Evolutionary conservation across 2,888 invertebrate species (phyloP), one percentile per base, ranked within the genome.

Genomic region (Xanthia togata): DNA sequence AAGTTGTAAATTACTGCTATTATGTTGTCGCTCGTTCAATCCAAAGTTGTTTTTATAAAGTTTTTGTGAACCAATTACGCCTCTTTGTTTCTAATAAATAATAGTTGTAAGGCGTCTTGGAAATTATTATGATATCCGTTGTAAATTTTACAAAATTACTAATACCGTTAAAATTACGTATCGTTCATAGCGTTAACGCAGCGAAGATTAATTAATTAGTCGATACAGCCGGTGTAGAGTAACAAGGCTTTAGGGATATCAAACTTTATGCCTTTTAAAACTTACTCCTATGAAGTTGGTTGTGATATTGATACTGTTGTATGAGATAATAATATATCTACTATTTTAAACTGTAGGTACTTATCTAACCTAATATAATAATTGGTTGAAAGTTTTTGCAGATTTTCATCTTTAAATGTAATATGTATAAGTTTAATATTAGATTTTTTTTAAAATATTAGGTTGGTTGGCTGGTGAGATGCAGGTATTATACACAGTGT

Each of bases 151-250:
- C 50, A 78, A 75, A 77, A 78, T 82, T 78, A 78, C n/a, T 73
- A 47, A 68, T 72, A 59, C 68, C 35, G 57, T 79, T 76, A 73
- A 82, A 85, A 78, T 80, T 73, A 79, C 72, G 67, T 83, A 79
- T 78, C 73, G 73, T 47, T 85, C 77, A 83, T 74, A 79, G 70
- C 67, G 59, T 79, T 57, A 63, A 81, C 78, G 72, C 35, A 38
- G 75, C 75, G 59, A 60, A 81, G 78, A 83, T 86, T 85, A 81
- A 85, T 86, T 86, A 83, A 83, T 86, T 83, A 86, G 76, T 72
- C 57, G 71, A 62, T 73, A 77, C 74, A 68, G 75, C 44, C 35
- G 63, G 80, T 65, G 68, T 76, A 53, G 44, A 74, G 67, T 85
- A 80, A 75, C 76, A 76, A 80, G 73, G 76, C 63, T 75, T 50